phyloP scores from a whole-genome alignment of 2,113 vertebrate genomes.

The Dendropsophus ebraccatus region DNA sequence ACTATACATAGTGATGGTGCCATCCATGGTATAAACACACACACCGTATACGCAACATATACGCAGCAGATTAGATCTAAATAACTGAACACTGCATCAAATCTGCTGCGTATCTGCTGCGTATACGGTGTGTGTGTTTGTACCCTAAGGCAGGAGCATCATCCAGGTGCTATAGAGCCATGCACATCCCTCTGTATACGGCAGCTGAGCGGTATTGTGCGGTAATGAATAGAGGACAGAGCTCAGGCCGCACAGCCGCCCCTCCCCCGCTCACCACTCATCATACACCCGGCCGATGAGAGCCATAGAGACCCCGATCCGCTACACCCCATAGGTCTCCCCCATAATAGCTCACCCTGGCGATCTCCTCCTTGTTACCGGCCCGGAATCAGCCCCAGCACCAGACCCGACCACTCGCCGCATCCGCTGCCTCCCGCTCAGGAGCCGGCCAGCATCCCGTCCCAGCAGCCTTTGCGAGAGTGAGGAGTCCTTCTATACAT shows the following conservation, averaged over 20 bases:
- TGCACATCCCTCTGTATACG: no score
- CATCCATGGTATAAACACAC: no score
- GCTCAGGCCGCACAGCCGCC: neutral
- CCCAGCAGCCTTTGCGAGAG: constrained; percentile 46
- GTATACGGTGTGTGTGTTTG: no score
- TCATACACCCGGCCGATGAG: neutral
- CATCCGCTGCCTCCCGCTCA: constrained; percentile 37
- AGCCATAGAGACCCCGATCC: neutral
- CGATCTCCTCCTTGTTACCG: neutral
- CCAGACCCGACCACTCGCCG: neutral
- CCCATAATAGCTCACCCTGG: neutral
- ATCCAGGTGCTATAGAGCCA: no score
- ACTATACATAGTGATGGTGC: no score
- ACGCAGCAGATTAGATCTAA: no score
- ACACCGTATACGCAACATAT: no score
- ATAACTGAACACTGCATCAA: no score
- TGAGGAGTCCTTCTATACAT: neutral
- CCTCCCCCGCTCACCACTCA: neutral
- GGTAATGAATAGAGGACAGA: neutral
- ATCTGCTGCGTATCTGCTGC: no score
- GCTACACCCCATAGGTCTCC: neutral
- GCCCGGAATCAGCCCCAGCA: neutral
- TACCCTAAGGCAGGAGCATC: no score
- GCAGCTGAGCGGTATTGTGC: no score
- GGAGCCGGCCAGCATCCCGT: constrained; percentile 10